Conservation (phyloP, 2,888 invertebrate species). For the Timema cristinae region DNA sequence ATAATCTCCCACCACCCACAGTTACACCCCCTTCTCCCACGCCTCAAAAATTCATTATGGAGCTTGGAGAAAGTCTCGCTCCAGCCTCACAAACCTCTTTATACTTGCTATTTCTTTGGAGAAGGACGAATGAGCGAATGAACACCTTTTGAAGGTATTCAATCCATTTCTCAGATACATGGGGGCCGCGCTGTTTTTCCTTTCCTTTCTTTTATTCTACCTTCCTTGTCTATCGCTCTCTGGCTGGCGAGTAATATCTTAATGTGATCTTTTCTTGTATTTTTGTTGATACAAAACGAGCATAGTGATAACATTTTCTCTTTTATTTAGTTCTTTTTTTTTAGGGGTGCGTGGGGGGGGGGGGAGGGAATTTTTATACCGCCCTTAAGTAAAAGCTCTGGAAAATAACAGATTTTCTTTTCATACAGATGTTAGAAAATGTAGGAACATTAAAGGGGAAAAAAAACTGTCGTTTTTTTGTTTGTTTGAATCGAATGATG, state of each 20-base stretch:
- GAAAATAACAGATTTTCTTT: too few species aligned
- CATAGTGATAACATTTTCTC: slow-evolving; percentile 11
- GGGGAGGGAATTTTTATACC: too few species aligned
- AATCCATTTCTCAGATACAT: slow-evolving; percentile 2
- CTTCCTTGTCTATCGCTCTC: background rate
- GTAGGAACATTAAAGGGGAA: too few species aligned
- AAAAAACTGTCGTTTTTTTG: too few species aligned
- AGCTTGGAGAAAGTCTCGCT: slow-evolving; percentile 14
- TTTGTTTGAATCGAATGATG: too few species aligned
- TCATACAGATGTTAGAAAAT: too few species aligned
- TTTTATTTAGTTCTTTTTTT: background rate
- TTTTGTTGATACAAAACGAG: slow-evolving; percentile 11
- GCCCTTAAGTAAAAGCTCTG: too few species aligned
- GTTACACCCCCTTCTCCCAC: background rate
- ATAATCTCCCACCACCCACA: slow-evolving; percentile 19
- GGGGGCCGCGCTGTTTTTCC: background rate
- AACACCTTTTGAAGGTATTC: slow-evolving; percentile 26
- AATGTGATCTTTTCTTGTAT: slow-evolving; percentile 22
- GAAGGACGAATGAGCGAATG: slow-evolving; percentile 16
- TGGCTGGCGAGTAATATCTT: slow-evolving; percentile 21
- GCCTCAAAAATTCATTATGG: slow-evolving; percentile 25
- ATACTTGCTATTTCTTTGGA: background rate
- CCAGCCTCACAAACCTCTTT: slow-evolving; percentile 16
- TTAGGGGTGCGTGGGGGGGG: too few species aligned
- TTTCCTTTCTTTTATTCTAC: background rate